These are phyloP conservation scores for Hormaphis cornu DNA, from an alignment of 1,140 invertebrate species.

Conservation along the genomic window DNA sequence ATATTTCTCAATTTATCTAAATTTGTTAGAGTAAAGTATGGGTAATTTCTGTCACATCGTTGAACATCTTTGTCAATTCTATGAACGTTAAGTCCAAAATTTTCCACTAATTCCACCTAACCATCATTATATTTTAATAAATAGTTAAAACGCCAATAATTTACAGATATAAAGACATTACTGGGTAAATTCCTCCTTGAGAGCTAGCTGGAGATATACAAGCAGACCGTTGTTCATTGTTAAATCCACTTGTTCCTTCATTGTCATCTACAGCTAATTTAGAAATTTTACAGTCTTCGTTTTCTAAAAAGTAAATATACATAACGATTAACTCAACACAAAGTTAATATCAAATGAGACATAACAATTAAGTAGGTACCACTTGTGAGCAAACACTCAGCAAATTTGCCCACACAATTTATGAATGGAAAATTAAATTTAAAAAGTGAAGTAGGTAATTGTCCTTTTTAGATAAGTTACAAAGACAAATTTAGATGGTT, in stretches of 20 bases:
- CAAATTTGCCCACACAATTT: too few species aligned
- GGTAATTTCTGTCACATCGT: slow-evolving; percentile 85
- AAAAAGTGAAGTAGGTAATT: too few species aligned
- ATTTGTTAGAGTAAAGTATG: slow-evolving; percentile 80
- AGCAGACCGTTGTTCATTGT: slow-evolving; percentile 45
- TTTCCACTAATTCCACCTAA: slow-evolving; percentile 71
- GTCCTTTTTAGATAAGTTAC: too few species aligned
- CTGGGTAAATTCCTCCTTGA: slow-evolving; percentile 77
- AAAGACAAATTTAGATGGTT: too few species aligned
- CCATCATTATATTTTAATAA: slow-evolving; percentile 29
- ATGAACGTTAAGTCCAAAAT: slow-evolving; percentile 82
- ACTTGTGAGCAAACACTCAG: too few species aligned
- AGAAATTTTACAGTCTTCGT: slow-evolving; percentile 8
- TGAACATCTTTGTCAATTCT: slow-evolving; percentile 94
- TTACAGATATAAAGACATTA: slow-evolving; percentile 40
- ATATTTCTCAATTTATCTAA: slow-evolving; percentile 89
- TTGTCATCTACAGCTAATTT: slow-evolving; percentile 31
- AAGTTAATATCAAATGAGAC: too few species aligned
- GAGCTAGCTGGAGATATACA: slow-evolving; percentile 72
- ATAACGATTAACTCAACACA: too few species aligned
- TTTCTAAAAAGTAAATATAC: neutral
- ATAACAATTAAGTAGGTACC: too few species aligned
- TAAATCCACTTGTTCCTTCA: neutral
- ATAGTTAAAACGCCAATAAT: neutral
- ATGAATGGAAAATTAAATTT: too few species aligned